Conservation (phyloP, 2,888 invertebrate genomes). For the Ichneumoninae sp. region DNA sequence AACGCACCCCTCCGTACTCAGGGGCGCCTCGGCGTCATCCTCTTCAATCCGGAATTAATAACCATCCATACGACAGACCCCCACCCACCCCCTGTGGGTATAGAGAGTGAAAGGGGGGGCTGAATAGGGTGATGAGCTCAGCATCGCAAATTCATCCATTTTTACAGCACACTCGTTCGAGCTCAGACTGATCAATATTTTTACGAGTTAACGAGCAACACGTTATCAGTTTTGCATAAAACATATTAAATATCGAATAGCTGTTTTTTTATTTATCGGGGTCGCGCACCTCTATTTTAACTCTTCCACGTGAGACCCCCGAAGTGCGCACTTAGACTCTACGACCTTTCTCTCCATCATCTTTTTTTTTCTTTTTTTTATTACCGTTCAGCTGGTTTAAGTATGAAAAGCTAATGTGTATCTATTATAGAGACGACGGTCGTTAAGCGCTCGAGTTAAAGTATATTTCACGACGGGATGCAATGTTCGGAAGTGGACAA, state of each 20-base stretch:
- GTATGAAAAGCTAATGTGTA: slow-evolving; percentile 49
- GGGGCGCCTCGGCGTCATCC: slow-evolving; percentile 38
- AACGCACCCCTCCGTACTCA: slow-evolving; percentile 30
- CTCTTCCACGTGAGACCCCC: slow-evolving; percentile 54
- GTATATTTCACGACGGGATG: neutral
- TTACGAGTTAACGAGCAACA: slow-evolving; percentile 32
- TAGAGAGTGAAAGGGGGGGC: neutral
- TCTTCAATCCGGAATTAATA: slow-evolving; percentile 58
- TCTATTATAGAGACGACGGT: neutral
- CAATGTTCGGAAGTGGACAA: neutral
- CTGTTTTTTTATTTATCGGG: slow-evolving; percentile 19
- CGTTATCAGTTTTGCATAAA: slow-evolving; percentile 36
- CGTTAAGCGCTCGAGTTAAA: slow-evolving; percentile 9
- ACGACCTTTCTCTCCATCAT: slow-evolving; percentile 55
- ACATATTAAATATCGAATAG: slow-evolving; percentile 2
- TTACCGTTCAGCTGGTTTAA: slow-evolving; percentile 38
- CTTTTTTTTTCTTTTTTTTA: slow-evolving; percentile 29
- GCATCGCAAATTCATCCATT: slow-evolving; percentile 42
- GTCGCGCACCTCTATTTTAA: slow-evolving; percentile 38
- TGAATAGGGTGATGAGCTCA: slow-evolving; percentile 3
- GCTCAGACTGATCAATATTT: slow-evolving; percentile 27
- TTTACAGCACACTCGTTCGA: slow-evolving; percentile 16
- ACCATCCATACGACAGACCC: slow-evolving; percentile 35
- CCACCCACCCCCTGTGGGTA: neutral
- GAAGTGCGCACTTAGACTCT: slow-evolving; percentile 63